Evolutionary conservation across 2,888 invertebrate species (phyloP), one percentile per base, ranked within the genome.

Genomic region (Rhodophaea formosa): DNA sequence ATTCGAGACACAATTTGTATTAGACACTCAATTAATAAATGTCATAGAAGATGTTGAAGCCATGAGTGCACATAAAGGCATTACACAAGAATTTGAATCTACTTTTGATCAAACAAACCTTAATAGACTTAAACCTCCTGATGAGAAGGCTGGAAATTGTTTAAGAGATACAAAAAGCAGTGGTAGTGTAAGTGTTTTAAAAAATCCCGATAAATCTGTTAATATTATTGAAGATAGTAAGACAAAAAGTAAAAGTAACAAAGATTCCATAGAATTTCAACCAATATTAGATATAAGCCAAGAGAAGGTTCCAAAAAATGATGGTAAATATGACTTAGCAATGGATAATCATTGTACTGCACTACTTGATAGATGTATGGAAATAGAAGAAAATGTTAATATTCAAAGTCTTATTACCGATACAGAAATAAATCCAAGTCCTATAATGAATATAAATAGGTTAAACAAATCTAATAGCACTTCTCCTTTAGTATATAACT

Each of bases 1-100:
- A 57, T 86, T 85, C 64, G 89, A 90, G 57, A 85, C 88, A 1
- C 88, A 88, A 59, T 85, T 77, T 63, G 75, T 81, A 0, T 74
- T 82, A 0, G 82, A 90, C 46, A 89, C 88, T 2, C 85, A 92
- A 65, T 66, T 91, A 0, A 76, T 89, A 16, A 66, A 82, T 54
- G 60, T 89, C 3, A 79, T 85, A 30, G 80, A 86, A 61, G 73
- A 81, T 63, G 84, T 78, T 1, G 90, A 88, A 68, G 77, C 80
- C 1, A 59, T 74, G 43, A 64, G 76, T 32, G 58, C 56, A 3
- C 64, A 79, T 29, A 67, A 62, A 59, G 83, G 79, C 10, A 75
- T 82, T 8, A 80, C 80, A 7, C 77, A 86, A 61, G 87, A 87
- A 62, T 85, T 87, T 73, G 73, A 87, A 6, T 74, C 58, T 7